These are phyloP conservation scores for Idaea dimidiata DNA, from an alignment of 2,888 invertebrate genomes.

Conservation along the genomic window DNA sequence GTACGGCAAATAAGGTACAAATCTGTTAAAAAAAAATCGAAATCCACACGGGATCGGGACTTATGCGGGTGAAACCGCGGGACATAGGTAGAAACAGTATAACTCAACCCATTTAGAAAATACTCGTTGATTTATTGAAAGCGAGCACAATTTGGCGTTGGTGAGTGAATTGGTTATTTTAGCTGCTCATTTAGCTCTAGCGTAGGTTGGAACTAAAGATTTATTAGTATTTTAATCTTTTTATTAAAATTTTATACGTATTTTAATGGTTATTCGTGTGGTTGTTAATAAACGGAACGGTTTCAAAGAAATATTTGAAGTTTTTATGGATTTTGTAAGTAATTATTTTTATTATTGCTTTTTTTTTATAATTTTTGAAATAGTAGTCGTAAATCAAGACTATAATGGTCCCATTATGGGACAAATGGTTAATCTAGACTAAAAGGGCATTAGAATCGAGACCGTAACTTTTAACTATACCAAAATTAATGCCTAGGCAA, in stretches of 20 bases:
- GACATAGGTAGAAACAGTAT: no score
- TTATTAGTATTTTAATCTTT: slow-evolving; percentile 43
- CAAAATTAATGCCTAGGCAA: no score
- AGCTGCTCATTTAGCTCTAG: slow-evolving; percentile 42
- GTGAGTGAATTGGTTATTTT: slow-evolving; percentile 55
- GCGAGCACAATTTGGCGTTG: slow-evolving; percentile 59
- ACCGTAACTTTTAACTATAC: no score
- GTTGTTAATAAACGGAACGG: slow-evolving; percentile 27
- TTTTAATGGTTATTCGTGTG: slow-evolving; percentile 30
- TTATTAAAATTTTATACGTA: slow-evolving; percentile 36
- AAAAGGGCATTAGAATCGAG: no score
- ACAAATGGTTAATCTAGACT: no score
- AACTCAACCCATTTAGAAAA: slow-evolving; percentile 37
- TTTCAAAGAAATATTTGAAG: slow-evolving; percentile 16
- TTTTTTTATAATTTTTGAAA: neutral
- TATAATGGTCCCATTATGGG: no score
- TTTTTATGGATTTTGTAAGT: neutral
- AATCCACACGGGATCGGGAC: no score
- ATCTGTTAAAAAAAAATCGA: no score
- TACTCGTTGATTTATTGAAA: slow-evolving; percentile 54
- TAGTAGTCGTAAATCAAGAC: no score
- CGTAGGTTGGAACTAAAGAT: slow-evolving; percentile 52
- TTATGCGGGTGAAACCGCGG: no score
- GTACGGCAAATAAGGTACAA: no score
- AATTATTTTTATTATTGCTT: neutral